Conservation (phyloP, 2,888 invertebrate species). For the Opisthograptis luteolata region DNA sequence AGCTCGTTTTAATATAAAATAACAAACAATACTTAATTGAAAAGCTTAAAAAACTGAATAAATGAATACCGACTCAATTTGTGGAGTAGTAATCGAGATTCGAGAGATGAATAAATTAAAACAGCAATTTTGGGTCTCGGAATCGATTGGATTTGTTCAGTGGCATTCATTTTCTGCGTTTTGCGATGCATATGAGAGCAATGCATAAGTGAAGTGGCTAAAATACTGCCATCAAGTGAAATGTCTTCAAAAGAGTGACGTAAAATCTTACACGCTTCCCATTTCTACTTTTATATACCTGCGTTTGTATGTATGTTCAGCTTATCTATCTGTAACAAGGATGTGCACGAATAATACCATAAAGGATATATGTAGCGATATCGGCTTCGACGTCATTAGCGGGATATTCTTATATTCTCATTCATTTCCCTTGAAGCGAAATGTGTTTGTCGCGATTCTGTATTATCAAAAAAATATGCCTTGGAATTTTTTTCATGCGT, state of each 20-base stretch:
- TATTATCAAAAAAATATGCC: not conserved
- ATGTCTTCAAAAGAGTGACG: constrained; percentile 4
- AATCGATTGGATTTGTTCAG: constrained; percentile 4
- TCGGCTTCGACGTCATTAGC: constrained; percentile 22
- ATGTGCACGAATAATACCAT: constrained; percentile 16
- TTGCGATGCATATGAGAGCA: not conserved
- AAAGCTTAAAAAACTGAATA: constrained; percentile 17
- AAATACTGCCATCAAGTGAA: not conserved
- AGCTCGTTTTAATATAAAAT: not conserved
- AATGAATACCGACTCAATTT: not conserved
- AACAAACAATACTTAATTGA: not conserved
- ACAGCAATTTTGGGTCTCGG: constrained; percentile 4
- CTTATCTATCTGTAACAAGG: constrained; percentile 21
- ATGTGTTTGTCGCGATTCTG: constrained; percentile 15
- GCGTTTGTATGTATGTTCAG: constrained; percentile 9
- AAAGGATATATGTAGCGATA: constrained; percentile 25
- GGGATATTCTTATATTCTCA: constrained; percentile 23
- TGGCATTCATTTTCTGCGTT: constrained; percentile 1
- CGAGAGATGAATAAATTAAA: constrained; percentile 26
- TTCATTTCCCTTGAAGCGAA: constrained; percentile 18
- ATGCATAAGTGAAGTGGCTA: not conserved
- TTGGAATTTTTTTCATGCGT: not conserved
- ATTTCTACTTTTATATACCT: constrained; percentile 7
- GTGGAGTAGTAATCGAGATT: constrained; percentile 2
- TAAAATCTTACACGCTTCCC: constrained; percentile 3